Evolutionary conservation across 2,113 vertebrate genomes (phyloP).

Genomic region (Sitta europaea): DNA sequence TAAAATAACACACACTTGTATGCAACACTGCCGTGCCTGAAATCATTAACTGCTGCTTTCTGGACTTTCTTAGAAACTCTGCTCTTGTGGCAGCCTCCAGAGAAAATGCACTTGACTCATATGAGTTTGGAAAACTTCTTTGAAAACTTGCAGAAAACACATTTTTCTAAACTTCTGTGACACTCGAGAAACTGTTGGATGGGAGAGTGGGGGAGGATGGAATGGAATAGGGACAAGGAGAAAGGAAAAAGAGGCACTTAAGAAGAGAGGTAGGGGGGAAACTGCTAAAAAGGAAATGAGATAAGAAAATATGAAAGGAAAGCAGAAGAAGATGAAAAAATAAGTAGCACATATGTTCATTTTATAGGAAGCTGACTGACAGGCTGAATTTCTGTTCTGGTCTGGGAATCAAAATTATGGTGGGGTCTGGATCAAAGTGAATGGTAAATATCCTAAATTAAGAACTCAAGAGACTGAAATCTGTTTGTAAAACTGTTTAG

Average conservation of each 20-base stretch:
- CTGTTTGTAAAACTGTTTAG: neutral
- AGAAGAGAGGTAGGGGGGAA: neutral
- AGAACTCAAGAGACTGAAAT: neutral
- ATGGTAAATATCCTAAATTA: constrained; percentile 29
- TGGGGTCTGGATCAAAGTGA: constrained; percentile 6
- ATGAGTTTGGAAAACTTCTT: neutral
- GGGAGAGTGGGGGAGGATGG: neutral
- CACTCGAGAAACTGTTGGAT: neutral
- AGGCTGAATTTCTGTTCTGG: constrained; percentile 31
- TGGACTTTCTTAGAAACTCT: neutral
- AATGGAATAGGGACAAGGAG: neutral
- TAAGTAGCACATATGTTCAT: constrained; percentile 41
- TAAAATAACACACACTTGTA: neutral
- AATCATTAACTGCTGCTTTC: neutral
- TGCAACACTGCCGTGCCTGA: neutral
- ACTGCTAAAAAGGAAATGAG: neutral
- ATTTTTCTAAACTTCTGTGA: neutral
- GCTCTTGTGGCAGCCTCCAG: neutral
- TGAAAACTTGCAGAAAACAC: neutral
- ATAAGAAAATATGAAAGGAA: constrained; percentile 34
- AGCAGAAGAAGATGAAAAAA: constrained; percentile 30
- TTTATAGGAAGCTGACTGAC: constrained; percentile 47
- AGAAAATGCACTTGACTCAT: neutral
- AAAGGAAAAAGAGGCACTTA: neutral
- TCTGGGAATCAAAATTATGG: constrained; percentile 10